These are phyloP conservation scores for Phrynocephalus vlangalii DNA, from an alignment of 2,797 vertebrate species.

Conservation along the genomic window DNA sequence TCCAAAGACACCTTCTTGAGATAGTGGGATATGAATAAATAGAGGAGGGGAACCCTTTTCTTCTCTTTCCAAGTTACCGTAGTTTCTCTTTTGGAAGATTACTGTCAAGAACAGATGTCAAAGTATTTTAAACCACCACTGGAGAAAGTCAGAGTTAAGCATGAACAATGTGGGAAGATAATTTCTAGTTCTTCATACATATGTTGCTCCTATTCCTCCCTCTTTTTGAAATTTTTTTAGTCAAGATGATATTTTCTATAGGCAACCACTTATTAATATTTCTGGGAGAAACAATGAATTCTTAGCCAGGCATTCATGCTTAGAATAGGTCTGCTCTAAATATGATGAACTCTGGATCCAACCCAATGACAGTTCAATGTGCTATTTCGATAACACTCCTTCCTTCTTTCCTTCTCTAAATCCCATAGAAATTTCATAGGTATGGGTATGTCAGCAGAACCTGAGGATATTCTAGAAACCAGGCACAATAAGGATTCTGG, in stretches of 20 bases:
- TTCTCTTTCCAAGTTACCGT: conserved; percentile 27
- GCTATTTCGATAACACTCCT: background rate
- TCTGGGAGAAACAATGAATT: background rate
- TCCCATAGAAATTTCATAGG: background rate
- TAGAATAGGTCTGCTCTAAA: background rate
- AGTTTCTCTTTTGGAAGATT: conserved; percentile 31
- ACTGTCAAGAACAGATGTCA: background rate
- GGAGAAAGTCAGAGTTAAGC: conserved; percentile 26
- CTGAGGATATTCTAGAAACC: background rate
- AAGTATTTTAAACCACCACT: conserved; percentile 49
- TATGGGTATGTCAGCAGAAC: background rate
- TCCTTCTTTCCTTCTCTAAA: background rate
- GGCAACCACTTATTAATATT: conserved; percentile 21
- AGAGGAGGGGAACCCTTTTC: conserved; percentile 25
- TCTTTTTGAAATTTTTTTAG: conserved; percentile 18
- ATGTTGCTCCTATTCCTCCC: conserved; percentile 16
- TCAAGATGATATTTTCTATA: background rate
- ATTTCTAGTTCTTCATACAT: conserved; percentile 33
- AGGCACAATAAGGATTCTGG: too few relatives aligned
- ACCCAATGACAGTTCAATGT: background rate
- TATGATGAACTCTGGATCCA: background rate
- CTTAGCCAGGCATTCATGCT: background rate
- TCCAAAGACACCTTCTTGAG: conserved; percentile 23
- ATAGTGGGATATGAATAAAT: conserved; percentile 47
- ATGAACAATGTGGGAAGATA: background rate